Evolutionary conservation across 2,888 invertebrate genomes (phyloP).

Genomic region (Nomada fucata): DNA sequence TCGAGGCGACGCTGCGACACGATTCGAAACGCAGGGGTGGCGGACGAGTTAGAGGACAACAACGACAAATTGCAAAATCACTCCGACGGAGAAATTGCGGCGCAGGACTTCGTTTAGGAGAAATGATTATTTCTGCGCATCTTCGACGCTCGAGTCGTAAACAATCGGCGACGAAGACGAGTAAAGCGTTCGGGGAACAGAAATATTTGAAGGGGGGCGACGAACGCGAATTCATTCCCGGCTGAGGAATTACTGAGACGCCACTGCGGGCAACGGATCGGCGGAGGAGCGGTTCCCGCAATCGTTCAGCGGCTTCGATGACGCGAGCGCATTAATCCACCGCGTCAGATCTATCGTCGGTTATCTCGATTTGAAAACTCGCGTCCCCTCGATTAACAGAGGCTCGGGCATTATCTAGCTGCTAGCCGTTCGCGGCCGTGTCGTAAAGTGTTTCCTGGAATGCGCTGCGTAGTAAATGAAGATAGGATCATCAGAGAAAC

Average conservation of each 20-base stretch:
- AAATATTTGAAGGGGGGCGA: too few relatives aligned
- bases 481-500: constrained; percentile 57
- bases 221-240: background rate
- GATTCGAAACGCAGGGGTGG: too few relatives aligned
- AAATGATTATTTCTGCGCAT: too few relatives aligned
- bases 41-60: too few relatives aligned
- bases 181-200: too few relatives aligned
- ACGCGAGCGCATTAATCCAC: background rate
- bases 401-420: constrained; percentile 31
- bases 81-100: too few relatives aligned
- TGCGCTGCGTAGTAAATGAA: constrained; percentile 54
- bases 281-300: background rate
- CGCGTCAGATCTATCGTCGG: background rate
- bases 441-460: constrained; percentile 64
- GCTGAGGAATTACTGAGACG: background rate
- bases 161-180: too few relatives aligned
- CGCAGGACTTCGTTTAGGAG: too few relatives aligned
- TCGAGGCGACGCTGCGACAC: too few relatives aligned
- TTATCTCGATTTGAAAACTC: constrained; percentile 6
- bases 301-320: background rate
- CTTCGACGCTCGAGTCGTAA: too few relatives aligned
- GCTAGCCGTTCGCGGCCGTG: constrained; percentile 16
- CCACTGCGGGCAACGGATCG: background rate
- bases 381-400: constrained; percentile 20
- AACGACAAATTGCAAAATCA: too few relatives aligned